Conservation (phyloP, 2,797 vertebrate genomes). For the Parauchenoglanis punctatus region DNA sequence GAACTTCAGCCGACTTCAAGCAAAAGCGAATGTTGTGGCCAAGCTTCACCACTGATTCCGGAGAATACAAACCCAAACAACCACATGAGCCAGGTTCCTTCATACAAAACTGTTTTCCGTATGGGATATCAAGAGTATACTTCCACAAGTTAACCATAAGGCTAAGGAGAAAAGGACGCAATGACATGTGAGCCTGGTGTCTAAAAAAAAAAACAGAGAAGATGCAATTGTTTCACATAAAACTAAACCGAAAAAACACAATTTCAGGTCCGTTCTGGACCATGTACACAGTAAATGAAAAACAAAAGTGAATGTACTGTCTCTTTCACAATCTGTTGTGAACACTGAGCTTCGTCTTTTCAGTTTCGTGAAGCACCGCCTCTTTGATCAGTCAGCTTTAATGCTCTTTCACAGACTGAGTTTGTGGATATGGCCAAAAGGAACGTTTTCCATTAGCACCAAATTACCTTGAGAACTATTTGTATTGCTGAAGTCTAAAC, state of each 20-base stretch:
- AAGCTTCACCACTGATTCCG: slow-evolving; percentile 23
- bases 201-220: not conserved
- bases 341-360: slow-evolving; percentile 36
- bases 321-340: slow-evolving; percentile 24
- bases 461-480: slow-evolving; percentile 40
- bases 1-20: slow-evolving; percentile 15
- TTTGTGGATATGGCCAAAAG: slow-evolving; percentile 44
- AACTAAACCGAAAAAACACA: slow-evolving; percentile 16
- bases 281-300: slow-evolving; percentile 7
- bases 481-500: slow-evolving; percentile 25
- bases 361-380: slow-evolving; percentile 10
- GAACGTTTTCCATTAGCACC: slow-evolving; percentile 37
- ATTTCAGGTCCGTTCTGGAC: slow-evolving; percentile 27
- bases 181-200: slow-evolving; percentile 9
- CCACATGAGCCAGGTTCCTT: slow-evolving; percentile 41
- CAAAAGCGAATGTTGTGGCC: slow-evolving; percentile 15
- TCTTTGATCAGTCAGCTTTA: slow-evolving; percentile 28
- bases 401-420: slow-evolving; percentile 20
- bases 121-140: slow-evolving; percentile 28
- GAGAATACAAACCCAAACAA: slow-evolving; percentile 22
- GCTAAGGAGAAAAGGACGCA: slow-evolving; percentile 2
- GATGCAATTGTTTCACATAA: not conserved
- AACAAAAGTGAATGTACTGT: slow-evolving; percentile 37
- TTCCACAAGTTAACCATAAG: slow-evolving; percentile 7
- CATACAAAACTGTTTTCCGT: slow-evolving; percentile 26